A percentile compares a stretch with the other conserved stretches of the same genome.
Conservation (phyloP, 2,888 invertebrate species). For the Mythimna vitellina region DNA sequence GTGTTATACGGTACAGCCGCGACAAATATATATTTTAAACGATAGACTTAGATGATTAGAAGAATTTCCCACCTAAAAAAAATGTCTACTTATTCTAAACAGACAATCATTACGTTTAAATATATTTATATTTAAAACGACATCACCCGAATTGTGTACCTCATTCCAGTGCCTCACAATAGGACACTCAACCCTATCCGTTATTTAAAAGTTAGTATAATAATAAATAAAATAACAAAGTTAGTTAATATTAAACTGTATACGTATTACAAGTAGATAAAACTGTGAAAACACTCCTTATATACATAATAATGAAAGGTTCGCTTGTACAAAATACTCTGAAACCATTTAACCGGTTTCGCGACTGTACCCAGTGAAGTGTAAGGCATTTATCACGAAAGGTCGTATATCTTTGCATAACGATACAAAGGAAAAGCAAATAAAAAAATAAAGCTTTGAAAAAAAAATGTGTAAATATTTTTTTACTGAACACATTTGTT, state of each 20-base stretch:
- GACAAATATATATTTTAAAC: too few species aligned
- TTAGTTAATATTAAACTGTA: constrained; percentile 13
- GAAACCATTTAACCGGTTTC: constrained; percentile 71
- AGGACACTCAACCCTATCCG: too few species aligned
- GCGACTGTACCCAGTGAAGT: constrained; percentile 70
- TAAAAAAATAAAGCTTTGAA: constrained; percentile 54
- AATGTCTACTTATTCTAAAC: too few species aligned
- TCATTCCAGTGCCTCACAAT: too few species aligned
- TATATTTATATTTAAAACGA: too few species aligned
- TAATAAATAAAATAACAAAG: too few species aligned
- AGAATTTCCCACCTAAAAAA: too few species aligned
- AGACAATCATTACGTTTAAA: too few species aligned
- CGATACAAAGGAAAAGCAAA: constrained; percentile 68
- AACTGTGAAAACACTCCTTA: constrained; percentile 37
- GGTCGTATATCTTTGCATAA: constrained; percentile 67
- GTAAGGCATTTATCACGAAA: constrained; percentile 73
- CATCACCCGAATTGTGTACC: too few species aligned
- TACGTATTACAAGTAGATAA: constrained; percentile 28
- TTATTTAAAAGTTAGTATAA: not conserved
- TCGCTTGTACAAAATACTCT: constrained; percentile 60
- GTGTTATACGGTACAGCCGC: too few species aligned
- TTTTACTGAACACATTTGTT: constrained; percentile 53
- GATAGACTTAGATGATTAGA: too few species aligned
- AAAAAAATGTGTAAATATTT: constrained; percentile 61
- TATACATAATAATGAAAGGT: constrained; percentile 33